Percentiles rank a stretch among this genome's conserved stretches.
Evolutionary conservation across 2,797 vertebrate genomes (phyloP).

Genomic region (Carapus acus): DNA sequence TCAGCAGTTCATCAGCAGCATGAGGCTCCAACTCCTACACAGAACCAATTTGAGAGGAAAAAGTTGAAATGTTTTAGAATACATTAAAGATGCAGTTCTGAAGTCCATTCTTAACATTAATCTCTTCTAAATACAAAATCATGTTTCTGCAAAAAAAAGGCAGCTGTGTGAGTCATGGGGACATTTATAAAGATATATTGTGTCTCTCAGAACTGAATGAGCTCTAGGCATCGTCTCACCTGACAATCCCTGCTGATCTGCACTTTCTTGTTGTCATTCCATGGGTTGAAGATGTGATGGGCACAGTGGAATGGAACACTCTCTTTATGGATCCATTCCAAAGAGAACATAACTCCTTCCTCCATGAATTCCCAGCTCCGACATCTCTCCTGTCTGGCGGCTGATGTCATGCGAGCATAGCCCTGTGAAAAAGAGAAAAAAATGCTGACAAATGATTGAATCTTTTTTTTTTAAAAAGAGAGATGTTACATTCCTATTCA

Average conservation of each 20-base stretch:
- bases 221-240: too few species aligned
- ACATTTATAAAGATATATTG: too few species aligned
- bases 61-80: neutral
- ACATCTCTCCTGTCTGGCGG: constrained; percentile 76
- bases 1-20: neutral
- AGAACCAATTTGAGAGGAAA: too few species aligned
- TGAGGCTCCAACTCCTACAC: neutral
- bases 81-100: too few species aligned
- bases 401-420: constrained; percentile 85
- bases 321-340: constrained; percentile 87
- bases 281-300: constrained; percentile 85
- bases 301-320: constrained; percentile 81
- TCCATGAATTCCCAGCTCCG: constrained; percentile 84
- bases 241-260: constrained; percentile 94
- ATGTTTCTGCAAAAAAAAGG: too few species aligned
- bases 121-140: too few species aligned
- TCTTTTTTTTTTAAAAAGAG: too few species aligned
- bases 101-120: too few species aligned
- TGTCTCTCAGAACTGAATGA: too few species aligned
- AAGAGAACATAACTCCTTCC: constrained; percentile 82
- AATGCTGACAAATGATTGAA: too few species aligned
- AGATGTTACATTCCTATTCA: too few species aligned
- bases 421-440: constrained; percentile 67
- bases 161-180: too few species aligned
- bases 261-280: constrained; percentile 90